Evolutionary conservation across 2,797 vertebrate species (phyloP), one percentile per base, ranked within the genome.

Genomic region (Oreonectes daqikongensis): DNA sequence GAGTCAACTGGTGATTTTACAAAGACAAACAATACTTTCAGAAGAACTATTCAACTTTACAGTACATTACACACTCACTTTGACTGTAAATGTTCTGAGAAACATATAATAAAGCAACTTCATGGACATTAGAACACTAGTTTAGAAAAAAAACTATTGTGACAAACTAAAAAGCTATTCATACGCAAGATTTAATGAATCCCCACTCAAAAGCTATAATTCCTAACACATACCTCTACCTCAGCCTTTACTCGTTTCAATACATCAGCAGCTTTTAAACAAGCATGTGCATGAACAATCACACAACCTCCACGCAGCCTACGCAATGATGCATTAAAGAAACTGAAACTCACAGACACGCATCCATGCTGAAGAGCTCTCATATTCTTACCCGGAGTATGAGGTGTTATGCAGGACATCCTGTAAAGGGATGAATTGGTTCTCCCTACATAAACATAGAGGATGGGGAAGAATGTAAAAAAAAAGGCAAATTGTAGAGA

Each of bases 321-420:
- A 42, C 6, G 14, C 5, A 20, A 2, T 50, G 63, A 24, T 1
- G 0, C 8, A 50, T 14, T 35, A 26, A 28, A 46, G 18, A 46
- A 20, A 3, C 12, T 22, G 15, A 38, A 35, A 38, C n/a, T 18
- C 20, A 10, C 30, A 18, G 20, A n/a, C 17, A 64, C n/a, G n/a
- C n/a, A n/a, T n/a, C n/a, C n/a, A n/a, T n/a, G n/a, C n/a, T n/a
- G 48, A 65, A 42, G 22, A 65, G 7, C 20, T 60, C 52, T 60
- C n/a, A 5, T 1, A 48, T 50, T 32, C 88, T 82, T 94, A 82
- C 84, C 81, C 65, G 18, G n/a, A 4, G 30, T 40, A 50, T 77
- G 57, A 35, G 42, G 35, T 61, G 57, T 76, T 10, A 35, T 42
- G 28, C 64, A 79, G 53, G 46, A 66, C 48, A 85, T 32, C 17